Conservation (phyloP, 2,113 vertebrate species). For the Daubentonia madagascariensis region DNA sequence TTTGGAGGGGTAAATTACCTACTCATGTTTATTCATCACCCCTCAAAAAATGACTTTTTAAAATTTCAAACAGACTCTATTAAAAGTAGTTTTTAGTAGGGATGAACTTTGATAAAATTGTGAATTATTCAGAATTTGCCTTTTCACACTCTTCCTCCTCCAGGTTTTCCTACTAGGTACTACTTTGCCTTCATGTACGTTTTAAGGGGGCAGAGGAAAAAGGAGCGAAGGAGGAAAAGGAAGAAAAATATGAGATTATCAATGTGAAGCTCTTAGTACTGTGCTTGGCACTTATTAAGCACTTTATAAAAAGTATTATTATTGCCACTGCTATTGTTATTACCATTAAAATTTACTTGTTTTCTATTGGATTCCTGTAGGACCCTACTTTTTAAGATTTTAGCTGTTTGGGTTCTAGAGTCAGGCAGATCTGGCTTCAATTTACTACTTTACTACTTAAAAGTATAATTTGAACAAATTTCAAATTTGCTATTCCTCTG, state of each 20-base stretch:
- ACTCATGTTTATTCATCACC: constrained; percentile 10
- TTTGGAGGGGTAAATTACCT: background rate
- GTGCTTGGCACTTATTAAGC: background rate
- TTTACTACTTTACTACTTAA: no score
- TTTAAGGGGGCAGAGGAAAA: background rate
- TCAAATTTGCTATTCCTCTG: no score
- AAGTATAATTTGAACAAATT: no score
- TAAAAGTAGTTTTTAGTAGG: constrained; percentile 20
- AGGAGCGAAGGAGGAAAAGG: background rate
- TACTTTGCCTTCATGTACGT: background rate
- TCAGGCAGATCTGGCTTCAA: no score
- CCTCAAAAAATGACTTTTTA: background rate
- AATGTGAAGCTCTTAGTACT: background rate
- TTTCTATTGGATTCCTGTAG: constrained; percentile 10
- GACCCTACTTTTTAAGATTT: background rate
- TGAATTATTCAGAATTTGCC: constrained; percentile 29
- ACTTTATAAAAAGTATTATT: background rate
- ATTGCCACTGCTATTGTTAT: background rate
- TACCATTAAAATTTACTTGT: background rate
- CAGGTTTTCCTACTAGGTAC: background rate
- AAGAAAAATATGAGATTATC: background rate
- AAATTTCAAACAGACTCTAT: constrained; percentile 13
- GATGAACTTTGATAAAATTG: background rate
- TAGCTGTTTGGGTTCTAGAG: background rate
- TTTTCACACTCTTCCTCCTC: background rate